Conservation (phyloP, 1,140 invertebrate genomes). For the Heterodera carotae region DNA sequence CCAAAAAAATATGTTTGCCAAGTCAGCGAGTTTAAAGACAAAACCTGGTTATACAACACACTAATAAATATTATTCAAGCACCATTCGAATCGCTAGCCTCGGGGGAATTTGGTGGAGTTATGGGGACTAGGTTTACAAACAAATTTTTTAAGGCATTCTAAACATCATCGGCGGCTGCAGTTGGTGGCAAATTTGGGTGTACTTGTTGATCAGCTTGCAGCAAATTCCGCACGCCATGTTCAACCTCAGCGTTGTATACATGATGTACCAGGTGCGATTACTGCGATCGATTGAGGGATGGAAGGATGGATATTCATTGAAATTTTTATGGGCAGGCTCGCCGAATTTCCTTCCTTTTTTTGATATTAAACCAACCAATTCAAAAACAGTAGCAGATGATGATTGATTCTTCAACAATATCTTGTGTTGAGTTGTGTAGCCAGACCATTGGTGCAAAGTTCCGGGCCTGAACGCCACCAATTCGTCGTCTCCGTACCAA, state of each 20-base stretch:
- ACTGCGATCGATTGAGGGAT: too few species aligned
- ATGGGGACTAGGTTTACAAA: too few species aligned
- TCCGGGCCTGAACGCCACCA: conserved; percentile 51
- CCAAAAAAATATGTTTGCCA: too few species aligned
- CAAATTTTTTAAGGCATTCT: conserved; percentile 54
- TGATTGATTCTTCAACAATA: background rate
- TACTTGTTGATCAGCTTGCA: conserved; percentile 62
- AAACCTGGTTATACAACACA: too few species aligned
- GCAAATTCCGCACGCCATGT: conserved; percentile 65
- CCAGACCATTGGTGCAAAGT: conserved; percentile 63
- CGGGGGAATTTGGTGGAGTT: too few species aligned
- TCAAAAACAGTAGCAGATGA: too few species aligned
- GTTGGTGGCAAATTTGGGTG: conserved; percentile 65
- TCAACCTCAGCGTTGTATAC: conserved; percentile 64
- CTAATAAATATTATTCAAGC: too few species aligned
- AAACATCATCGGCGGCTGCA: conserved; percentile 64
- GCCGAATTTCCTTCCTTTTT: conserved; percentile 9
- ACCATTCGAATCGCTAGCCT: too few species aligned
- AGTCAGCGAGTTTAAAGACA: too few species aligned
- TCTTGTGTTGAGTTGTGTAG: conserved; percentile 44
- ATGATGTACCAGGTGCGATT: conserved; percentile 57
- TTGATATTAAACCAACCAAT: background rate
- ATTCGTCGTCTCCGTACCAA: conserved; percentile 31
- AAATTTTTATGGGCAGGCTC: background rate
- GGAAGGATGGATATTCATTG: too few species aligned